phyloP scores from a whole-genome alignment of 2,888 invertebrate genomes.

The Synergus umbraculus region DNA sequence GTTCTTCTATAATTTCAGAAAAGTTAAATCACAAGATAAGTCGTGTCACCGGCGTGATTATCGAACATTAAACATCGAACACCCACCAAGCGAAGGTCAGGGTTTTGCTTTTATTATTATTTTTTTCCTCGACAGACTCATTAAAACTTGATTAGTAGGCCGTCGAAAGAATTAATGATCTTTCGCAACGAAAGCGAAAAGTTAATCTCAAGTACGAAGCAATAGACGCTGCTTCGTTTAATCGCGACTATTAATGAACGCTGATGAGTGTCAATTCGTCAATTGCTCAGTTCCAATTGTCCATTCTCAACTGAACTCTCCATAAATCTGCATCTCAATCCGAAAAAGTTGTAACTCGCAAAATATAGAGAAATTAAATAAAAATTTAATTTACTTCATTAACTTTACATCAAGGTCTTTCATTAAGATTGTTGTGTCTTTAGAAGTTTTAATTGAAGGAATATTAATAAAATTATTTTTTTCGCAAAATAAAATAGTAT shows the following conservation, averaged over 20 bases:
- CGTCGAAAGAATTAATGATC: conserved; percentile 25
- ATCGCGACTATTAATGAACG: conserved; percentile 47
- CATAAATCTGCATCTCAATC: conserved; percentile 44
- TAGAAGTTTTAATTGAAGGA: too few relatives aligned
- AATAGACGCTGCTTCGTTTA: conserved; percentile 41
- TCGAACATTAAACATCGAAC: not conserved
- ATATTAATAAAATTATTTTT: too few relatives aligned
- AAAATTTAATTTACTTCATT: not conserved
- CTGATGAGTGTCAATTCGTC: conserved; percentile 51
- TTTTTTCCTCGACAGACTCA: conserved; percentile 10
- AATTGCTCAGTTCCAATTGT: conserved; percentile 43
- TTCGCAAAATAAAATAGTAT: not conserved
- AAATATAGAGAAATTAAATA: conserved; percentile 39
- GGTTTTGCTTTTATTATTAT: not conserved
- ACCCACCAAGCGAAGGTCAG: conserved; percentile 9
- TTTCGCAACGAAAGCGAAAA: conserved; percentile 35
- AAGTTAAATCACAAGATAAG: not conserved
- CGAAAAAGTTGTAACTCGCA: conserved; percentile 45
- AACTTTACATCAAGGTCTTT: not conserved
- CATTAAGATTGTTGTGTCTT: not conserved
- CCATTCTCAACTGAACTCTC: not conserved
- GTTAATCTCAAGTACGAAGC: conserved; percentile 48
- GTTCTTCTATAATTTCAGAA: not conserved
- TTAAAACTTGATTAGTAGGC: conserved; percentile 11
- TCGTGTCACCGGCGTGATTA: not conserved